phyloP scores from a whole-genome alignment of 2,888 invertebrate genomes.

The Chouioia cunea region DNA sequence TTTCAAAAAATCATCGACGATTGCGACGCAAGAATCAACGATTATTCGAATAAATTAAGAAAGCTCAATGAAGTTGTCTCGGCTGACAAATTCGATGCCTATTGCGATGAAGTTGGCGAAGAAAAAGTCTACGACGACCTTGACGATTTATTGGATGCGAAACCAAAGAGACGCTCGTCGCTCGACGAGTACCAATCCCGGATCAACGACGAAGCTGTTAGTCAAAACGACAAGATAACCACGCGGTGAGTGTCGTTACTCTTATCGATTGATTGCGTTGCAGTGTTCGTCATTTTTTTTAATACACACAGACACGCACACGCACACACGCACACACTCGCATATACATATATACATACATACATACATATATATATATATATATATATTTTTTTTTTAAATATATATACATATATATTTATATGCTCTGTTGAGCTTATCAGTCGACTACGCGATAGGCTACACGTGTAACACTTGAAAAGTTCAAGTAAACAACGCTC shows the following conservation, averaged over 20 bases:
- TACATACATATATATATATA: too few relatives aligned
- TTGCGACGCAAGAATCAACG: slow-evolving; percentile 58
- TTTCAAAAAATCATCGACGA: slow-evolving; percentile 56
- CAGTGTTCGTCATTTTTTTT: too few relatives aligned
- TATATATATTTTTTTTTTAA: too few relatives aligned
- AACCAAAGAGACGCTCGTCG: background rate
- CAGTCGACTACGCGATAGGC: too few relatives aligned
- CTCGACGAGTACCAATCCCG: background rate
- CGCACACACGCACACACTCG: too few relatives aligned
- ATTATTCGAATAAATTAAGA: slow-evolving; percentile 55
- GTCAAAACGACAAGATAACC: too few relatives aligned
- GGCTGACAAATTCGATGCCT: background rate
- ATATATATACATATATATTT: background rate
- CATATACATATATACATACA: too few relatives aligned
- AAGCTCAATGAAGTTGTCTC: slow-evolving; percentile 47
- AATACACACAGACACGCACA: too few relatives aligned
- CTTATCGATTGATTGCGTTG: too few relatives aligned
- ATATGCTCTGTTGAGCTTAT: background rate
- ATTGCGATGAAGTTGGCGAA: slow-evolving; percentile 4
- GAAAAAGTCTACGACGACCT: slow-evolving; percentile 18
- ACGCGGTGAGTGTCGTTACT: too few relatives aligned
- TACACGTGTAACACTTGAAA: too few relatives aligned
- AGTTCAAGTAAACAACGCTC: too few relatives aligned
- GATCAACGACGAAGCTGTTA: background rate
- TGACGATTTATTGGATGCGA: background rate